Evolutionary conservation across 2,797 vertebrate genomes (phyloP).

Genomic region (Tympanoctomys barrerae): DNA sequence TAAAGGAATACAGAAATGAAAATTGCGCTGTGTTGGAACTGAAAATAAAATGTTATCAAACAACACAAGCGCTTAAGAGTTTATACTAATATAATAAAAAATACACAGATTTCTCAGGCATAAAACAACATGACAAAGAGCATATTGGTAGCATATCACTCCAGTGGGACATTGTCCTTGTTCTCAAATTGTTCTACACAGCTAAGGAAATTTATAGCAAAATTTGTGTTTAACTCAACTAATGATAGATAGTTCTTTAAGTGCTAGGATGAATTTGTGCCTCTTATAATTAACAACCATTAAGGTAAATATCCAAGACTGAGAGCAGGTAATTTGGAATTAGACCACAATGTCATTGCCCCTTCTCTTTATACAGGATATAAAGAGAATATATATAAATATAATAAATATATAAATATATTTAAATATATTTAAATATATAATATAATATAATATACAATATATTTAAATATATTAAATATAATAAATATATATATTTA

Average conservation of each 20-base stretch:
- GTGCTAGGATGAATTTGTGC: not conserved
- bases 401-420: too few relatives aligned
- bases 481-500: conserved; percentile 24
- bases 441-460: too few relatives aligned
- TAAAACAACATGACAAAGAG: not conserved
- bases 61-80: conserved; percentile 83
- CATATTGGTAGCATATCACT: not conserved
- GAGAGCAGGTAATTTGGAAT: too few relatives aligned
- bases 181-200: not conserved
- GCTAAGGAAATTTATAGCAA: conserved; percentile 35
- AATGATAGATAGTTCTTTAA: not conserved
- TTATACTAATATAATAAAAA: conserved; percentile 78
- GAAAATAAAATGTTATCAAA: conserved; percentile 76
- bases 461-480: too few relatives aligned
- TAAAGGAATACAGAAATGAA: too few relatives aligned
- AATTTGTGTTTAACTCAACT: not conserved
- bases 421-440: too few relatives aligned
- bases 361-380: not conserved
- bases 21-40: too few relatives aligned
- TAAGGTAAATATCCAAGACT: too few relatives aligned
- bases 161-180: conserved; percentile 36
- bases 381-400: too few relatives aligned
- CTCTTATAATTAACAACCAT: not conserved
- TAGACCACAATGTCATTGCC: not conserved
- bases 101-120: conserved; percentile 60